Base-by-base conservation (phyloP, 2,888 invertebrate genomes). In the Oligia fasciuncula region DNA sequence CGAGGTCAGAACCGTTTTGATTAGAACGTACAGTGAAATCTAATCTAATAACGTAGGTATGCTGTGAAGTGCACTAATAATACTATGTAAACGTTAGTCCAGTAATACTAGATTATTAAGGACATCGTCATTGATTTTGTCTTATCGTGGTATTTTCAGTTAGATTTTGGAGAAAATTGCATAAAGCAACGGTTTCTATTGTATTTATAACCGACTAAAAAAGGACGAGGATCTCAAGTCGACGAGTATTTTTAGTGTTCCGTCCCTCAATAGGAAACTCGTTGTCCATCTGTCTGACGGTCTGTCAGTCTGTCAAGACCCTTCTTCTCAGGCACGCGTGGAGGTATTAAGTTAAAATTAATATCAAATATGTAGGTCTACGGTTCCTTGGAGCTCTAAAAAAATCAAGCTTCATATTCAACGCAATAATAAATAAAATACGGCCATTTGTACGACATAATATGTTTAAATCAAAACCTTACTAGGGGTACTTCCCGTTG, bases 21-120 rank as follows among this genome's bases (percentile, higher is more conserved):
- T 88, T 85, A 85, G 82, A 80, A 82, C 85, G 77, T 86, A 81
- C 77, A 78, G 88, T 78, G 87, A 86, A 77, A 84, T 85, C 73
- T 77, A 85, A 88, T 85, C 79, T 76, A 81, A 88, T 87, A 85
- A 71, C 70, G 76, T 67, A n/a, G n/a, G n/a, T n/a, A 63, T 77
- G 73, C 77, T 77, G 76, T 75, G 68, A 78, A 77, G 68, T 82
- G 68, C 57, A 74, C 46, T 63, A 73, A 73, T 72, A 46, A 73
- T 72, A 46, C 54, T 71, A 29, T 66, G 65, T 74, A 57, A 76
- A 76, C 43, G 29, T 69, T 70, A 3, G 46, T 40, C 60, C n/a
- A 29, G 14, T 81, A 62, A 63, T 76, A 71, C 40, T 57, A 19
- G 13, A 69, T 46, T 77, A 67, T 23, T 35, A 29, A 17, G 0